Evolutionary conservation across 1,140 invertebrate genomes (phyloP).

Genomic region (Orchestia grillus): DNA sequence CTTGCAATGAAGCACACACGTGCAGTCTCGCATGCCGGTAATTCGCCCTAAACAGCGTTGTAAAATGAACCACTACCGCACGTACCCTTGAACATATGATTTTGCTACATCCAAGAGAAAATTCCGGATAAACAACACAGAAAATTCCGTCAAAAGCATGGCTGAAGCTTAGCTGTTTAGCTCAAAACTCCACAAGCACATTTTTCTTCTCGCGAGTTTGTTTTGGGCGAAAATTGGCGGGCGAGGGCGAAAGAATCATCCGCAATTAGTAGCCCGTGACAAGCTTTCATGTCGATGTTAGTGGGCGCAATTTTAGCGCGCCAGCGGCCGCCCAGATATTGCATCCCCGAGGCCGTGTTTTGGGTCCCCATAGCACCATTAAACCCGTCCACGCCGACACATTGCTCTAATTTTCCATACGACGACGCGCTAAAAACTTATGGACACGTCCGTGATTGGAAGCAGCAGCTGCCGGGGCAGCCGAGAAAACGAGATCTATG

Average conservation of each 20-base stretch:
- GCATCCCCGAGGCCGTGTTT: slow-evolving; percentile 47
- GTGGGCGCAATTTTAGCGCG: slow-evolving; percentile 22
- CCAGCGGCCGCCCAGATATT: neutral
- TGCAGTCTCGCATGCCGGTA: no score
- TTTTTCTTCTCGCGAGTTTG: neutral
- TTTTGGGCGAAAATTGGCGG: slow-evolving; percentile 19
- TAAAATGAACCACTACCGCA: neutral
- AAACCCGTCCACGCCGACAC: slow-evolving; percentile 46
- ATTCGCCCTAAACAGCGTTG: neutral
- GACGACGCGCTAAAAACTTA: slow-evolving; percentile 42
- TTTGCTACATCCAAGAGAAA: neutral
- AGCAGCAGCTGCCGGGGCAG: neutral
- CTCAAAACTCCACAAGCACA: neutral
- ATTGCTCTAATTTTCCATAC: slow-evolving; percentile 54
- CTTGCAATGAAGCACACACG: neutral
- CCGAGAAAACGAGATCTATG: neutral
- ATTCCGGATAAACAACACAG: neutral
- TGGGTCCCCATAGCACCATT: slow-evolving; percentile 16
- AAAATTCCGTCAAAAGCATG: neutral
- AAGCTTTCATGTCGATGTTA: slow-evolving; percentile 44
- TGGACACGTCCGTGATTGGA: slow-evolving; percentile 15
- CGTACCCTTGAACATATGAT: neutral
- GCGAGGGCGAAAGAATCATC: neutral
- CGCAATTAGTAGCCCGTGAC: slow-evolving; percentile 45
- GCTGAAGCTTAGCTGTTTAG: neutral